Base-by-base conservation (phyloP, 2,113 vertebrate species). In the Rhinichthys klamathensis region DNA sequence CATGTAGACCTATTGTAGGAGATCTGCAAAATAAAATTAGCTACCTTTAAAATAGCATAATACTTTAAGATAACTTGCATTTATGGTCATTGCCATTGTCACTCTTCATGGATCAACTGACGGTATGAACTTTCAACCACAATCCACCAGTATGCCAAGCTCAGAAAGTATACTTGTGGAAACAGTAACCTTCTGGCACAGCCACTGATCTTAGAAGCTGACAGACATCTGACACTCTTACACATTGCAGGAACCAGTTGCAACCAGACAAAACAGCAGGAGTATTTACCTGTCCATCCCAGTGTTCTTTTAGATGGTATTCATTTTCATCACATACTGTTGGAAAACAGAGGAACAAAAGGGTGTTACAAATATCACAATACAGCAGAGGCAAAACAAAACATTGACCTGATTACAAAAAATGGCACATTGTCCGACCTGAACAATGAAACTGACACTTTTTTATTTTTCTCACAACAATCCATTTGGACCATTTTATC, bases 241-340 rank as follows among this genome's bases (percentile, higher is more conserved):
- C 25, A 80, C n/a, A 60, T 32, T 67, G 23, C 25, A 44, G 41
- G n/a, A 27, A 65, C 60, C 32, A 46, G 60, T n/a, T 67, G 67
- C 18, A 70, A 70, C 67, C 67, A 38, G 67, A 38, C 67, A 70
- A 23, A 69, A 38, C 18, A 70, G 32, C 18, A 4, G 16, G 65
- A 35, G 30, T 67, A 35, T 67, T 67, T 35, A 35, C 30, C 7
- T 69, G 67, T 70, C 32, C 11, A 56, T 6, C 4, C 23, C 15
- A 15, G 12, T 54, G 21, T 51, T 56, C 21, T 49, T 54, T 9
- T 13, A 13, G 6, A 63, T 25, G 72, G 27, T 65, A 12, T 27
- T 65, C 23, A 73, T 69, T 54, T 72, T 30, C 56, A 83, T 32
- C 51, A 83, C 30, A 73, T 83, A 44, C n/a, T 32, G 21, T 54